phyloP scores from a whole-genome alignment of 2,888 invertebrate genomes.

The Macaria notata region DNA sequence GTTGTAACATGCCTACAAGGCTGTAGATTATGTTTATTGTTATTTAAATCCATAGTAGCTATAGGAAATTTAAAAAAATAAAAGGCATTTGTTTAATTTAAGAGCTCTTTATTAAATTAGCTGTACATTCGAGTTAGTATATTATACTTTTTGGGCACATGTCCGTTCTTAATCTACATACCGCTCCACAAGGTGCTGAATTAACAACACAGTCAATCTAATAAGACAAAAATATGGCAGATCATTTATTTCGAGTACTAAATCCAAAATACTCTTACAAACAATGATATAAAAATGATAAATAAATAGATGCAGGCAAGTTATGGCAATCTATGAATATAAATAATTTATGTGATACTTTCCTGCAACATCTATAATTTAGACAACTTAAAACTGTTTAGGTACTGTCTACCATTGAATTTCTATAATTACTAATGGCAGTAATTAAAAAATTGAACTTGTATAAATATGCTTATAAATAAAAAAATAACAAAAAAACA shows the following conservation, averaged over 20 bases:
- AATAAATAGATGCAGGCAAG: slow-evolving; percentile 82
- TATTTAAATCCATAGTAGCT: slow-evolving; percentile 28
- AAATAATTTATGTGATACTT: slow-evolving; percentile 75
- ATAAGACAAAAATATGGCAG: slow-evolving; percentile 80
- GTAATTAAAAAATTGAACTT: slow-evolving; percentile 74
- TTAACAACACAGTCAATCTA: slow-evolving; percentile 76
- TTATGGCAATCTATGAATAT: slow-evolving; percentile 76
- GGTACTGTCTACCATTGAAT: slow-evolving; percentile 54
- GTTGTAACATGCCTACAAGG: slow-evolving; percentile 19
- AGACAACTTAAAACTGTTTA: slow-evolving; percentile 52
- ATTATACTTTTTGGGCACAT: slow-evolving; percentile 82
- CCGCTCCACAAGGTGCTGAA: slow-evolving; percentile 67
- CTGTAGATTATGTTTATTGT: slow-evolving; percentile 27
- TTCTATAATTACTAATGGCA: slow-evolving; percentile 76
- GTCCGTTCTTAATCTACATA: slow-evolving; percentile 77
- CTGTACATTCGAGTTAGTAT: slow-evolving; percentile 84
- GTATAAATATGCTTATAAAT: slow-evolving; percentile 80
- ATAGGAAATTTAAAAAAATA: slow-evolving; percentile 29
- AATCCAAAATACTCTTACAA: slow-evolving; percentile 74
- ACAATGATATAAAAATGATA: slow-evolving; percentile 69
- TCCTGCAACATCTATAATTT: slow-evolving; percentile 74
- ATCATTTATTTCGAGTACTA: slow-evolving; percentile 81
- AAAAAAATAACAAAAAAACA: slow-evolving; percentile 79
- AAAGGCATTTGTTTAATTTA: slow-evolving; percentile 49
- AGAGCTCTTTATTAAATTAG: slow-evolving; percentile 82